These are phyloP conservation scores for Platorchestia sp. DNA, from an alignment of 1,140 invertebrate genomes.

Conservation along the genomic window DNA sequence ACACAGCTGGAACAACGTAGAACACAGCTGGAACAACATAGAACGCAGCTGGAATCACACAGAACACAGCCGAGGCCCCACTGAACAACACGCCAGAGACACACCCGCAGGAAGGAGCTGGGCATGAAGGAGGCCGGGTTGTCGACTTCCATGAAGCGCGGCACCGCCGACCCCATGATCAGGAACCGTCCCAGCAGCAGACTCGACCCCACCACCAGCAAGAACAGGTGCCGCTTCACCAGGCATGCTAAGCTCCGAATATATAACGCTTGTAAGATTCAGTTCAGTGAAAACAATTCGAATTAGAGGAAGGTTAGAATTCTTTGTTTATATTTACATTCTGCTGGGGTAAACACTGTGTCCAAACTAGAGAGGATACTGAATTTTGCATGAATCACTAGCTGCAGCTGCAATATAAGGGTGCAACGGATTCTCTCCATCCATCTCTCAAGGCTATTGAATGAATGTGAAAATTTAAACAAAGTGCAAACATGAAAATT, in stretches of 20 bases:
- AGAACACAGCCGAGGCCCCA: background rate
- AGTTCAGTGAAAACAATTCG: background rate
- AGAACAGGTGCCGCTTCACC: constrained; percentile 58
- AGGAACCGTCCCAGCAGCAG: constrained; percentile 63
- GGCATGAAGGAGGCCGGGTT: constrained; percentile 67
- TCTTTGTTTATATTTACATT: background rate
- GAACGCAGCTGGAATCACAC: constrained; percentile 76
- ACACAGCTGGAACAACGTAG: too few relatives aligned
- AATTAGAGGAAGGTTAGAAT: background rate
- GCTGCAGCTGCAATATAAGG: background rate
- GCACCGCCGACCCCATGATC: constrained; percentile 68
- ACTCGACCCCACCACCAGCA: constrained; percentile 63
- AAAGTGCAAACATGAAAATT: too few relatives aligned
- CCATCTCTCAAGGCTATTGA: background rate
- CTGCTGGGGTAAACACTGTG: background rate
- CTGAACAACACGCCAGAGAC: background rate
- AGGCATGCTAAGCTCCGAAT: background rate
- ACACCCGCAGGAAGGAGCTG: constrained; percentile 62
- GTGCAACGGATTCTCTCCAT: background rate
- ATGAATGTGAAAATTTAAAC: background rate
- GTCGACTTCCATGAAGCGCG: constrained; percentile 67
- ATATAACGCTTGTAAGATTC: background rate
- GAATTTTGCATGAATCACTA: background rate
- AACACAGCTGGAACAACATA: constrained; percentile 83
- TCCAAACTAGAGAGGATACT: too few relatives aligned